Conservation (phyloP, 2,888 invertebrate species). For the Hofmannophila pseudospretella region DNA sequence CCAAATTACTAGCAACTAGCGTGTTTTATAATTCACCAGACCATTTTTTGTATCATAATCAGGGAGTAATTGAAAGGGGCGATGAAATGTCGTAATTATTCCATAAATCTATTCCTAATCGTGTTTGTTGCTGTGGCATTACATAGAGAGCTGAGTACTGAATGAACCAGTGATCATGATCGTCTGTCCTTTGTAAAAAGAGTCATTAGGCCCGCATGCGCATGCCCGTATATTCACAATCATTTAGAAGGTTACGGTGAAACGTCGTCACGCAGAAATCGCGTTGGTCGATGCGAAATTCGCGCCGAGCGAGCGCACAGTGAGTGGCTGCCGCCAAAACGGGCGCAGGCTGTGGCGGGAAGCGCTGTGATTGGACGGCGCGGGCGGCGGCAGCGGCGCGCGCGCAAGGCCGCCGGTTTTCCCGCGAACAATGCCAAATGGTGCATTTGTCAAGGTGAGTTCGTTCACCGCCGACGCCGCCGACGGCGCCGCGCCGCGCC, state of each 20-base stretch:
- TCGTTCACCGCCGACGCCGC: conserved; percentile 75
- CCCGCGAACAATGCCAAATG: conserved; percentile 79
- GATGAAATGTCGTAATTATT: conserved; percentile 16
- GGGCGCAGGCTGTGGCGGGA: conserved; percentile 73
- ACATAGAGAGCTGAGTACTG: conserved; percentile 7
- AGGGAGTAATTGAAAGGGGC: conserved; percentile 32
- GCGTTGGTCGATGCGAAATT: conserved; percentile 32
- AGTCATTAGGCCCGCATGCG: conserved; percentile 6
- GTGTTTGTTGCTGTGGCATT: conserved; percentile 14
- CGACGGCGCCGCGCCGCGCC: conserved; percentile 36
- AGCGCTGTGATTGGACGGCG: conserved; percentile 62
- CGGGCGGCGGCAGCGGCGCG: conserved; percentile 54
- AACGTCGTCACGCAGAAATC: conserved; percentile 35
- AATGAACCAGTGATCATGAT: conserved; percentile 7
- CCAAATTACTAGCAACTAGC: conserved; percentile 40
- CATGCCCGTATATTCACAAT: conserved; percentile 8
- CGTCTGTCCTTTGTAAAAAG: background rate
- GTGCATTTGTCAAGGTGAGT: conserved; percentile 79
- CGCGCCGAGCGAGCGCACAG: conserved; percentile 42
- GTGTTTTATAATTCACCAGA: conserved; percentile 28
- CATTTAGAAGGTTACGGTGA: conserved; percentile 17
- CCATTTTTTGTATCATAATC: conserved; percentile 27
- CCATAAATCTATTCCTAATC: conserved; percentile 20
- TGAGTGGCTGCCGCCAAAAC: conserved; percentile 61
- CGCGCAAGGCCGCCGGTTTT: conserved; percentile 77